Conservation (phyloP, 2,797 vertebrate genomes). For the Distichodus sexfasciatus region DNA sequence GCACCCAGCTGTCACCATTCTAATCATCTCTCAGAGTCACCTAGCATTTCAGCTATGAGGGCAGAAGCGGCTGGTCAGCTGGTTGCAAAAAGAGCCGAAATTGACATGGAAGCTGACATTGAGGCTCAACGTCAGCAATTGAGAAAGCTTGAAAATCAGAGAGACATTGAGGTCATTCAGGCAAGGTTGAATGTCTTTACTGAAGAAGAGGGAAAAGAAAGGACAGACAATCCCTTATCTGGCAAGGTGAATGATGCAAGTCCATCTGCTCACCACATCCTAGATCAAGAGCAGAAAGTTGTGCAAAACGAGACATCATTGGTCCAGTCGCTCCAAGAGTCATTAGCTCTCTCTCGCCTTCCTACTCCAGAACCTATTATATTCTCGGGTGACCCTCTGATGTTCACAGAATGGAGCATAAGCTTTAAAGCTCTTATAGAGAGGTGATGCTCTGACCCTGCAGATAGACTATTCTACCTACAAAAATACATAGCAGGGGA, state of each 20-base stretch:
- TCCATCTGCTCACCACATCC: no score
- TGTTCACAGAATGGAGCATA: conserved; percentile 36
- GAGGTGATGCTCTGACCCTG: conserved; percentile 16
- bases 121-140: conserved; percentile 23
- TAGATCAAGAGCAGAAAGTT: no score
- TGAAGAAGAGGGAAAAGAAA: conserved; percentile 33
- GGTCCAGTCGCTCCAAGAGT: conserved; percentile 39
- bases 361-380: conserved; percentile 34
- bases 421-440: conserved; percentile 37
- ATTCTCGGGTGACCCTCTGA: conserved; percentile 30
- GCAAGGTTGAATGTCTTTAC: no score
- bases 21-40: background rate
- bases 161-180: no score
- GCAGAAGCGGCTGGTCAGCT: conserved; percentile 39
- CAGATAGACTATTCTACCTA: conserved; percentile 35
- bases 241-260: no score
- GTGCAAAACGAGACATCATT: conserved; percentile 27
- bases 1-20: background rate
- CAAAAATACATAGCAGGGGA: conserved; percentile 31
- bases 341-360: conserved; percentile 34
- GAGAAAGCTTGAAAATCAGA: no score
- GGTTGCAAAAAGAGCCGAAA: conserved; percentile 39
- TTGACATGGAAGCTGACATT: conserved; percentile 35
- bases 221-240: no score
- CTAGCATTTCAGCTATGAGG: conserved; percentile 31